phyloP scores from a whole-genome alignment of 2,888 invertebrate genomes.

The Drosophila maculinotata region DNA sequence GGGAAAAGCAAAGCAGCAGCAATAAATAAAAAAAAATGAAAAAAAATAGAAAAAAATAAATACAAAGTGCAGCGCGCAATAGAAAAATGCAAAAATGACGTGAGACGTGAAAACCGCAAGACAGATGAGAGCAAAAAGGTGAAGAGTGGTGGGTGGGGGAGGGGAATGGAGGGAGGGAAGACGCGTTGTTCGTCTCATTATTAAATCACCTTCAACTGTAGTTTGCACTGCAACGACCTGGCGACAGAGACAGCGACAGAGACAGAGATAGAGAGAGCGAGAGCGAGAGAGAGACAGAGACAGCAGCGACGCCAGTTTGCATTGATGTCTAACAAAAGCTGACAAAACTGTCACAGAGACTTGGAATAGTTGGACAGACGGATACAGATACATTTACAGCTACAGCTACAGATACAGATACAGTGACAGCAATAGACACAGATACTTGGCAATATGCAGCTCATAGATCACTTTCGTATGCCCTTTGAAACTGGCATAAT shows the following conservation, averaged over 20 bases:
- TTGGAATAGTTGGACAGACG: slow-evolving; percentile 33
- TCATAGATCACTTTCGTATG: slow-evolving; percentile 8
- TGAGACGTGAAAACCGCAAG: slow-evolving; percentile 21
- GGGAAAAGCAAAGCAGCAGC: slow-evolving; percentile 23
- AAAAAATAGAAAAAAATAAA: slow-evolving; percentile 2
- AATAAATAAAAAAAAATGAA: slow-evolving; percentile 9
- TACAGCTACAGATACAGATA: neutral
- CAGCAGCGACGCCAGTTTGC: slow-evolving; percentile 23
- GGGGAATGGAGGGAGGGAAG: neutral
- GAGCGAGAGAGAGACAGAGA: slow-evolving; percentile 9
- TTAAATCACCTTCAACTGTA: slow-evolving; percentile 82
- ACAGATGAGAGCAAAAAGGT: slow-evolving; percentile 4
- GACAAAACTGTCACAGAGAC: slow-evolving; percentile 40
- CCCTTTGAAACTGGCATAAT: neutral
- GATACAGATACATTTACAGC: slow-evolving; percentile 3
- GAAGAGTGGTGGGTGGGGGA: neutral
- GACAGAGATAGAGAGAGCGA: slow-evolving; percentile 14
- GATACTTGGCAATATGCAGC: slow-evolving; percentile 9
- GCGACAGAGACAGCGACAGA: slow-evolving; percentile 32
- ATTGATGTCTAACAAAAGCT: slow-evolving; percentile 34
- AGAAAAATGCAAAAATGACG: slow-evolving; percentile 40
- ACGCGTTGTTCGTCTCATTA: slow-evolving; percentile 53
- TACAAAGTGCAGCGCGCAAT: slow-evolving; percentile 24
- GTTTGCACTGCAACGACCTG: slow-evolving; percentile 75
- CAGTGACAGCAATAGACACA: neutral